Percentiles rank a stretch among this genome's conserved stretches.
These are phyloP conservation scores for Smittia aterrima DNA, from an alignment of 2,888 invertebrate species.

Conservation along the genomic window DNA sequence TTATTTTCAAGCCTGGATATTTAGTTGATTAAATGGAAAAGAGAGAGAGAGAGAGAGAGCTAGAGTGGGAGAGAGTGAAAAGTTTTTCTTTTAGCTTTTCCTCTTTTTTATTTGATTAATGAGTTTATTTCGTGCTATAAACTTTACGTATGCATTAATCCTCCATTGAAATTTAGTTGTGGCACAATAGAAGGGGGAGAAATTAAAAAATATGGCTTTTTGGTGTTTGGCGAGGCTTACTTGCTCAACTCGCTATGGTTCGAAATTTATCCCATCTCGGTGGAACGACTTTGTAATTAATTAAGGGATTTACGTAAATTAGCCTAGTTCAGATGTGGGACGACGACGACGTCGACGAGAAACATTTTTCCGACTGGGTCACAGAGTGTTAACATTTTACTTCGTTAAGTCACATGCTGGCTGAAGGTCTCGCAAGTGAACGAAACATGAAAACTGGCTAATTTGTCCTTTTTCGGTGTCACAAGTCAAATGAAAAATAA, in stretches of 20 bases:
- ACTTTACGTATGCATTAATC: conserved; percentile 31
- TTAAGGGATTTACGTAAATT: conserved; percentile 19
- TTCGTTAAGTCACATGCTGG: background rate
- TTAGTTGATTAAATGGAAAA: conserved; percentile 32
- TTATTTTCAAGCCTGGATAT: conserved; percentile 1
- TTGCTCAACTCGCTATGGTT: background rate
- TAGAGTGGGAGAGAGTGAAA: no score
- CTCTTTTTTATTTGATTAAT: conserved; percentile 27
- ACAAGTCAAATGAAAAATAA: conserved; percentile 14
- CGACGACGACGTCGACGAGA: background rate
- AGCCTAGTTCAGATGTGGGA: conserved; percentile 1
- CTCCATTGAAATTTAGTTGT: conserved; percentile 19
- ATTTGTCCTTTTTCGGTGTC: background rate
- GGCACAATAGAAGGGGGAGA: background rate
- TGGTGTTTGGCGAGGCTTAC: conserved; percentile 4
- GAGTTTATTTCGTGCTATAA: conserved; percentile 41
- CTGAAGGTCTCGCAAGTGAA: background rate
- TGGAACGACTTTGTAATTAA: conserved; percentile 9
- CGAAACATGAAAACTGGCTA: background rate
- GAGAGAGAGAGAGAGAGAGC: no score
- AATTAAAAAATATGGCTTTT: conserved; percentile 14
- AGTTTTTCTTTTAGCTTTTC: conserved; percentile 10
- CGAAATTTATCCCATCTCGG: background rate
- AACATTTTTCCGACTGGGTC: background rate
- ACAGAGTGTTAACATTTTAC: background rate